Evolutionary conservation across 2,797 vertebrate genomes (phyloP), one percentile per base, ranked within the genome.

Genomic region (Mionectes olivaceus): DNA sequence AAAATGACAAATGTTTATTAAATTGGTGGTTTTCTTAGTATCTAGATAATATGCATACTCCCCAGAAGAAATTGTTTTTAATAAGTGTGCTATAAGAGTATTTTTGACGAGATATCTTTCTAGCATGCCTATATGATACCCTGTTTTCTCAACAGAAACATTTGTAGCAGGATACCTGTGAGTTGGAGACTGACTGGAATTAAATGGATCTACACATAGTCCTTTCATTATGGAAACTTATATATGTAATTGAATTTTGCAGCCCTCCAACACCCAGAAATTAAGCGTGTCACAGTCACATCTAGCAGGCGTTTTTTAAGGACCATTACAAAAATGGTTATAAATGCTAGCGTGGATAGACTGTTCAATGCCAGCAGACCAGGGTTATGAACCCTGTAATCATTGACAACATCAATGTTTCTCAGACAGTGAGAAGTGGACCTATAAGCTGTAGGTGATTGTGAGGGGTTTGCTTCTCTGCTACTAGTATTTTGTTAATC

Each of bases 331-430:
- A 83, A 71, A 32, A 35, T 13, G 12, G 11, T 35, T 68, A 59
- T 82, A 93, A 87, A 95, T 89, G 37, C 44, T 79, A 15, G 30
- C 63, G 59, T 49, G 22, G 22, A 30, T 63, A 63, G 52, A 82
- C 25, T 3, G 3, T 53, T 82, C 41, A 73, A 55, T 50, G 75
- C 33, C 82, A 92, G n/a, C 63, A 65, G 35, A 44, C 28, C 57
- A 37, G 37, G 28, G 37, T 37, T 74, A 43, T 84, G 90, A 95
- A 89, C 70, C 30, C 44, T 93, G 83, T 90, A 86, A 74, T 91
- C 56, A 79, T 41, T 76, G 84, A 46, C 37, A 81, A 35, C 13
- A 11, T 16, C 69, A 78, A 30, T 50, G 23, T 7, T 91, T 21
- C 59, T 91, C 50, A 39, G 70, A 70, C 18, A 65, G n/a, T 57